A percentile compares a stretch with the other conserved stretches of the same genome.
These are phyloP conservation scores for Phyllotis vaccarum DNA, from an alignment of 2,797 vertebrate genomes.

Conservation along the genomic window DNA sequence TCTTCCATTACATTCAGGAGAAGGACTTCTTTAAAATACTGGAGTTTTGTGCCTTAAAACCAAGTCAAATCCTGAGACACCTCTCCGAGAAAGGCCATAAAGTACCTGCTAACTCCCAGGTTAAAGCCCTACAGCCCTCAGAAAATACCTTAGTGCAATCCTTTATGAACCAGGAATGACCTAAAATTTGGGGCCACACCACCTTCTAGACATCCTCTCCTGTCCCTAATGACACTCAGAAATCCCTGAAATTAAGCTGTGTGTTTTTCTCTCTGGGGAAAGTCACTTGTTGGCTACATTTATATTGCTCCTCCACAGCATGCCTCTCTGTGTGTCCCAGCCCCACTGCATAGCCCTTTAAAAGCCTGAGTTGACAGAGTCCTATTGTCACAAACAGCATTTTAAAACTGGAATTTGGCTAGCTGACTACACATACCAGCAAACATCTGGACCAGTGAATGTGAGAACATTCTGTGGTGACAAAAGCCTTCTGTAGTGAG, in stretches of 20 bases:
- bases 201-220: neutral
- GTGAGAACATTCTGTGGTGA: conserved; percentile 66
- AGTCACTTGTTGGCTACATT: neutral
- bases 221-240: neutral
- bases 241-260: neutral
- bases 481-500: conserved; percentile 62
- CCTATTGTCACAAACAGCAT: conserved; percentile 60
- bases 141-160: neutral
- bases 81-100: conserved; percentile 44
- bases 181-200: neutral
- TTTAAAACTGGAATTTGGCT: conserved; percentile 76
- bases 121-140: neutral
- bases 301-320: neutral
- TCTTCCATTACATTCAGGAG: neutral
- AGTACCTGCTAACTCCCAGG: neutral
- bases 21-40: neutral
- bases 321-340: neutral
- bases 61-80: conserved; percentile 19
- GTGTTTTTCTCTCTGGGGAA: neutral
- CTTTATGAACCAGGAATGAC: neutral
- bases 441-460: conserved; percentile 58
- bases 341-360: neutral
- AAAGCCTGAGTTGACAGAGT: conserved; percentile 67
- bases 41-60: conserved; percentile 37
- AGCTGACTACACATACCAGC: conserved; percentile 55